Percentiles rank a stretch among this genome's conserved stretches.
Evolutionary conservation across 2,113 vertebrate species (phyloP).

Genomic region (Camelus dromedarius): DNA sequence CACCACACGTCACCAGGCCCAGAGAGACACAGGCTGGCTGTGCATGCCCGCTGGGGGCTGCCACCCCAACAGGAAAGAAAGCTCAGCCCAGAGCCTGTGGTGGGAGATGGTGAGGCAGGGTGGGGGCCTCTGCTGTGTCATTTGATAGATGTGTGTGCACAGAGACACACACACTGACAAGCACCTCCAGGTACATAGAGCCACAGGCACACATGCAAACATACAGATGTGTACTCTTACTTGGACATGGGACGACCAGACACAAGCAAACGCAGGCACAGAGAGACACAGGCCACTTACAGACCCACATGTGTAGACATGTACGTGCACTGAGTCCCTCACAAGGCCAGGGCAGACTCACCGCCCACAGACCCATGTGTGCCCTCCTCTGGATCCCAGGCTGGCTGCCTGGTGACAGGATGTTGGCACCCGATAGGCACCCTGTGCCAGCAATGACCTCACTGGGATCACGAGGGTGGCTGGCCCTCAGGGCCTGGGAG

Average conservation of each 20-base stretch:
- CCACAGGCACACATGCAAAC: neutral
- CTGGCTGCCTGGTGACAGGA: neutral
- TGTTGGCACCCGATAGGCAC: constrained; percentile 4
- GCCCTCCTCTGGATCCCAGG: neutral
- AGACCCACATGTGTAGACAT: neutral
- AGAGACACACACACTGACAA: neutral
- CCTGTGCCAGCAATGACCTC: constrained; percentile 69
- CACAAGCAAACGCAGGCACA: neutral
- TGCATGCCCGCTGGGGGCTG: neutral
- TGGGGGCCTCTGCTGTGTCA: neutral
- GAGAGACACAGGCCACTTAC: neutral
- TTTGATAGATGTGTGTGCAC: neutral
- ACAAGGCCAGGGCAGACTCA: neutral
- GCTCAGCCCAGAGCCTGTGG: neutral
- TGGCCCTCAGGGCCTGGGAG: neutral
- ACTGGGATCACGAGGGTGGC: constrained; percentile 51
- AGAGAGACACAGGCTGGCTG: neutral
- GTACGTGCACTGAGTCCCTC: neutral
- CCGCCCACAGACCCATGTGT: neutral
- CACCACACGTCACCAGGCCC: neutral
- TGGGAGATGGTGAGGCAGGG: neutral
- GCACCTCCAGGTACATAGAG: neutral
- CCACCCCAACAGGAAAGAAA: neutral
- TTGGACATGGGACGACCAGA: neutral
- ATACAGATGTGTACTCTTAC: rapidly evolving